phyloP scores from a whole-genome alignment of 2,888 invertebrate species.

The Tipula helvola region DNA sequence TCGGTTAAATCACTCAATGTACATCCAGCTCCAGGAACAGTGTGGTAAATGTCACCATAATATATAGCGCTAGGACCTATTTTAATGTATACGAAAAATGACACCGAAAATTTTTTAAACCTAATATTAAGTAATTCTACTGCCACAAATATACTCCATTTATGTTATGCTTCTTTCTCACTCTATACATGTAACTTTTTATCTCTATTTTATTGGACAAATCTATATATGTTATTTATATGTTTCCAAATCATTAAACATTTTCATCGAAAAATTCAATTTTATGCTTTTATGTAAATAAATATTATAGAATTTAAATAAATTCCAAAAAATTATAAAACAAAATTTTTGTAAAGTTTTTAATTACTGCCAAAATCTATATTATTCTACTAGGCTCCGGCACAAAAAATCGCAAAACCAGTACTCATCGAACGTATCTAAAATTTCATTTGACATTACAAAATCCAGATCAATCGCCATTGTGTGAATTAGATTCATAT shows the following conservation, averaged over 20 bases:
- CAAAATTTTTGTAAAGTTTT: too few species aligned
- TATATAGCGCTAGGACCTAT: background rate
- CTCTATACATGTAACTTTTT: background rate
- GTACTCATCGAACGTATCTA: too few species aligned
- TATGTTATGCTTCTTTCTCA: background rate
- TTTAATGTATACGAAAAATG: background rate
- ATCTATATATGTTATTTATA: background rate
- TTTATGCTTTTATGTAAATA: background rate
- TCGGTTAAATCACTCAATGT: slow-evolving; percentile 5
- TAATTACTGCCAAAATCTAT: too few species aligned
- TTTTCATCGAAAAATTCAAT: background rate
- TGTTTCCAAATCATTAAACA: background rate
- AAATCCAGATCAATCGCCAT: too few species aligned
- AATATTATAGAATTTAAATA: background rate
- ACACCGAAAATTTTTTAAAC: background rate
- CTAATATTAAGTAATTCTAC: background rate
- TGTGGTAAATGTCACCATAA: background rate
- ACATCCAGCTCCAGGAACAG: slow-evolving; percentile 10
- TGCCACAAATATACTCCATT: background rate
- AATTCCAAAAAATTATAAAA: background rate
- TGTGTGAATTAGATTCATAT: too few species aligned
- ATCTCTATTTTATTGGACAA: background rate
- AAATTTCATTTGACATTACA: too few species aligned
- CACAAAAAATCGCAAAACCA: too few species aligned
- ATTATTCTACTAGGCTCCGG: too few species aligned